These are phyloP conservation scores for Labeo rohita DNA, from an alignment of 2,113 vertebrate species.

Conservation along the genomic window DNA sequence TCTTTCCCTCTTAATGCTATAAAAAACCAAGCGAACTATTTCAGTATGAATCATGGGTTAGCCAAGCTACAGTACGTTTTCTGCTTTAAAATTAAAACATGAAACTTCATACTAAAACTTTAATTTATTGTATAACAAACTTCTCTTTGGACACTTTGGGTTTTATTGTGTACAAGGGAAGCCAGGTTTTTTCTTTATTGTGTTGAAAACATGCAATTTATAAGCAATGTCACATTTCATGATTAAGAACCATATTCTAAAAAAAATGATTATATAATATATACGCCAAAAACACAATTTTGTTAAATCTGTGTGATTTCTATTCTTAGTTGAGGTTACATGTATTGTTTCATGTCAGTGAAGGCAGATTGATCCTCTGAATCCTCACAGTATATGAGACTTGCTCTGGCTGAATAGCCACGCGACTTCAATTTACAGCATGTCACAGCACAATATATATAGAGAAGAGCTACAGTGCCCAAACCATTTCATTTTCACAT, in stretches of 20 bases:
- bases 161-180: background rate
- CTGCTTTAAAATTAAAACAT: background rate
- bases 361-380: background rate
- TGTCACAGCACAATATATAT: conserved; percentile 46
- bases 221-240: conserved; percentile 1
- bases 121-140: background rate
- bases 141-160: background rate
- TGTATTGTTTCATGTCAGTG: conserved; percentile 11
- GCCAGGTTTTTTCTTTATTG: background rate
- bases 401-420: background rate
- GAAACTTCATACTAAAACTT: background rate
- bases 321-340: background rate
- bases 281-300: background rate
- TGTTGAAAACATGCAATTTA: background rate
- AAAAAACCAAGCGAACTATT: background rate
- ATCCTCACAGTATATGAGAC: conserved; percentile 12
- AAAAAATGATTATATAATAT: background rate
- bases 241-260: background rate
- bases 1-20: background rate
- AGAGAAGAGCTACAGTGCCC: conserved; percentile 56
- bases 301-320: background rate
- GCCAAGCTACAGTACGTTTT: background rate
- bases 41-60: background rate
- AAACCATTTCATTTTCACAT: conserved; percentile 56
- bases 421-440: background rate